Evolutionary conservation across 2,888 invertebrate species (phyloP).

Genomic region (Merodon equestris): DNA sequence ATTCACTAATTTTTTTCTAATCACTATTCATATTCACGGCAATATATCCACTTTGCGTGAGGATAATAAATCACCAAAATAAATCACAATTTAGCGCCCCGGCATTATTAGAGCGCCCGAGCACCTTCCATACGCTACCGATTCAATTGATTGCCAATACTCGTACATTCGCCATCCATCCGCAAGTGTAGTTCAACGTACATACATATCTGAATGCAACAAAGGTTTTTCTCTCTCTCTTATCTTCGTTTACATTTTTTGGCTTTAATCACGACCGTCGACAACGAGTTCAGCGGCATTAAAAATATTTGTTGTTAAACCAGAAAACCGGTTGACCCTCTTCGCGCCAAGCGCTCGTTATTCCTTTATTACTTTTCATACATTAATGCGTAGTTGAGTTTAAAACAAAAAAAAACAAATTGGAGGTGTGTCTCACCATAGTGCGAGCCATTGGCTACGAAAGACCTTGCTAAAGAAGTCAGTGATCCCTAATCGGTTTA

Average conservation of each 20-base stretch:
- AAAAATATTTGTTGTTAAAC: no score
- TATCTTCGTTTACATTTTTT: constrained; percentile 3
- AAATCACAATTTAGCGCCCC: no score
- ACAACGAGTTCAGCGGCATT: constrained; percentile 5
- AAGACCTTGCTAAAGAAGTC: constrained; percentile 61
- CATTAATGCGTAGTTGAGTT: constrained; percentile 10
- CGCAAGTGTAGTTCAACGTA: constrained; percentile 21
- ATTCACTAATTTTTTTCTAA: no score
- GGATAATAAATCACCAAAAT: no score
- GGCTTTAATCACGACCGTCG: constrained; percentile 23
- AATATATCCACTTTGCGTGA: no score
- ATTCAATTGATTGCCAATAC: constrained; percentile 28
- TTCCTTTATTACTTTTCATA: neutral
- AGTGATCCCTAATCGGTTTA: constrained; percentile 67
- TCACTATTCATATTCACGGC: no score
- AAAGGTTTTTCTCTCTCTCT: neutral
- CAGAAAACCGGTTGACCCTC: constrained; percentile 62
- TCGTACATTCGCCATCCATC: constrained; percentile 3
- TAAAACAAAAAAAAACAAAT: constrained; percentile 9
- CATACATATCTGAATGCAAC: constrained; percentile 31
- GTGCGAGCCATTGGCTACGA: constrained; percentile 40
- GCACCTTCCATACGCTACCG: neutral
- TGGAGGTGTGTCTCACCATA: constrained; percentile 52
- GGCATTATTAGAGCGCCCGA: no score
- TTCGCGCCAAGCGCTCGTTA: neutral